Conservation (phyloP, 2,113 vertebrate genomes). For the Lasiurus cinereus region DNA sequence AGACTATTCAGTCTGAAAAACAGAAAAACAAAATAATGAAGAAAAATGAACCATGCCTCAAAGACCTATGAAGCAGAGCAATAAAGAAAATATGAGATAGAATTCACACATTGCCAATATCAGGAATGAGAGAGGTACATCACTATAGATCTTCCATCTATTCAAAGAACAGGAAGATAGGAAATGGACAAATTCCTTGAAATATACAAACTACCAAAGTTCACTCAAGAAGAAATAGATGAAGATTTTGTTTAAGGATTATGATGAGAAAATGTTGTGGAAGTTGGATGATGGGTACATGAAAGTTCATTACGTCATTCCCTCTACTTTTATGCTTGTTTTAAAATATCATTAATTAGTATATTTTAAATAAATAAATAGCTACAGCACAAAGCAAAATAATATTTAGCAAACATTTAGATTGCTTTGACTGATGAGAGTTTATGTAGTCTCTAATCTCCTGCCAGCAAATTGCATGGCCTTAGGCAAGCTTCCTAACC, state of each 20-base stretch:
- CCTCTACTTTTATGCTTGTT: not conserved
- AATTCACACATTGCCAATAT: not conserved
- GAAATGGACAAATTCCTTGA: not conserved
- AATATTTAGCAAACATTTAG: not conserved
- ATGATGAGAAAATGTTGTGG: not conserved
- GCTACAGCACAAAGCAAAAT: not conserved
- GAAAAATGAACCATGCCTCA: not conserved
- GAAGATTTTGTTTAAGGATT: not conserved
- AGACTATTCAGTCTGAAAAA: not conserved
- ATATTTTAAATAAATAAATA: not conserved
- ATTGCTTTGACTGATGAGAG: not conserved
- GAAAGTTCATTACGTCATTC: not conserved
- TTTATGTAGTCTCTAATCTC: not conserved
- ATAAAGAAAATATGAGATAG: not conserved
- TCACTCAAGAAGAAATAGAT: not conserved
- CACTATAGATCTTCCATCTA: not conserved
- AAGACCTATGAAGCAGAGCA: not conserved
- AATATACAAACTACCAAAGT: not conserved
- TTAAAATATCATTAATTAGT: not conserved
- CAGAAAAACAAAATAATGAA: not conserved
- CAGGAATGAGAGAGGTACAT: not conserved
- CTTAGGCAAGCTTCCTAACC: not conserved
- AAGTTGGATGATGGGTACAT: not conserved
- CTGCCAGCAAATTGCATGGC: not conserved
- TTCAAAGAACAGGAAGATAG: not conserved